Conservation (phyloP, 1,140 invertebrate genomes). For the Calosoma granatense region DNA sequence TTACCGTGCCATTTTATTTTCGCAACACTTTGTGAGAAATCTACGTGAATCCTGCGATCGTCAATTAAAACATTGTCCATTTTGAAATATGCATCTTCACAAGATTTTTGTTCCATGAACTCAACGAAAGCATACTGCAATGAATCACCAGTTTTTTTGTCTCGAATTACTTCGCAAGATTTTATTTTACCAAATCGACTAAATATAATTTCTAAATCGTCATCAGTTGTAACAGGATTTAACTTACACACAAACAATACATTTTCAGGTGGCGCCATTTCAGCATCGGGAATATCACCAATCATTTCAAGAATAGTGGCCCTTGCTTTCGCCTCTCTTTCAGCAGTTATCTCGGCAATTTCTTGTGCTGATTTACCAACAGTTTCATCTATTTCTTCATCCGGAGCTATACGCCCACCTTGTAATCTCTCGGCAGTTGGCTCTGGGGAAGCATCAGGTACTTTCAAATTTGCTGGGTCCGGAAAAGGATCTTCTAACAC, state of each 20-base stretch:
- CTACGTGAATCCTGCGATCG: conserved; percentile 96
- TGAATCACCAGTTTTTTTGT: conserved; percentile 87
- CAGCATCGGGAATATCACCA: conserved; percentile 93
- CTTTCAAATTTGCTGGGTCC: conserved; percentile 66
- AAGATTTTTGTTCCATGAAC: conserved; percentile 89
- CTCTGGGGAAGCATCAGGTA: conserved; percentile 79
- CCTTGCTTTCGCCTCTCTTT: conserved; percentile 89
- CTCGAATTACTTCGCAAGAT: conserved; percentile 95
- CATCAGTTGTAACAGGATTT: conserved; percentile 98
- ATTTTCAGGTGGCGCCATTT: conserved; percentile 97
- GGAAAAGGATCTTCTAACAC: conserved; percentile 94
- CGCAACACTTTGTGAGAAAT: conserved; percentile 97
- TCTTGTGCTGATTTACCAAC: conserved; percentile 74
- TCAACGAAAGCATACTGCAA: conserved; percentile 99
- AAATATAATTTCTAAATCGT: conserved; percentile 97
- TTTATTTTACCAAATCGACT: conserved; percentile 91
- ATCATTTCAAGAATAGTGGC: conserved; percentile 98
- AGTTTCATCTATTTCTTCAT: conserved; percentile 91
- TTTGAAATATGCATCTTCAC: conserved; percentile 98
- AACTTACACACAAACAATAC: conserved; percentile 99
- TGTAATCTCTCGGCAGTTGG: conserved; percentile 68
- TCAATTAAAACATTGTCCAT: conserved; percentile 99
- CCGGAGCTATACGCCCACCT: conserved; percentile 83
- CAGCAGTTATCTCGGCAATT: conserved; percentile 77
- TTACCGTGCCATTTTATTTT: conserved; percentile 85